Conservation (phyloP, 2,797 vertebrate genomes). For the Esox lucius region DNA sequence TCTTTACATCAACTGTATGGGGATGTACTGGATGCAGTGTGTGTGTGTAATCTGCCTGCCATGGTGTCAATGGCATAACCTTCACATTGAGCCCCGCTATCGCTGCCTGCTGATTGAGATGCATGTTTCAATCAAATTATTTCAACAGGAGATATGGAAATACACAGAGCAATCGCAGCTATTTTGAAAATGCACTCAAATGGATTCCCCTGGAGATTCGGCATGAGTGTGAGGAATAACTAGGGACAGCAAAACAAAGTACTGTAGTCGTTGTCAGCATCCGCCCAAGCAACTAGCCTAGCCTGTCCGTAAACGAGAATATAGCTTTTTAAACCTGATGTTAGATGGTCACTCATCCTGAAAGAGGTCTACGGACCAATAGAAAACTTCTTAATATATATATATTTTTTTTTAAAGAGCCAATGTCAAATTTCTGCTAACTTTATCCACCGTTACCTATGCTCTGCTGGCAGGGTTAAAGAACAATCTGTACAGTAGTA, state of each 20-base stretch:
- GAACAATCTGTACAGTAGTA: no score
- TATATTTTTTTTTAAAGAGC: no score
- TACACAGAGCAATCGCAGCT: background rate
- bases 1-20: background rate
- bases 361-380: no score
- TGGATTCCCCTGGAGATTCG: background rate
- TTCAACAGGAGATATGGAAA: conserved; percentile 1
- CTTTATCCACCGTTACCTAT: no score
- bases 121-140: background rate
- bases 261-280: background rate
- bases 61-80: conserved; percentile 38
- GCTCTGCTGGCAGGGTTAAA: no score
- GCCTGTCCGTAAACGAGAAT: no score
- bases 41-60: background rate
- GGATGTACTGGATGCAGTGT: background rate
- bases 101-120: conserved; percentile 45
- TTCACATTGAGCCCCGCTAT: conserved; percentile 42
- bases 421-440: no score
- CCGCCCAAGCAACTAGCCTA: no score
- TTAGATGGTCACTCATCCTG: no score
- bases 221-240: background rate
- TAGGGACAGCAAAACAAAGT: background rate
- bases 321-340: no score
- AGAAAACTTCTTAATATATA: no score
- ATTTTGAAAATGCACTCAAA: conserved; percentile 6